Base-by-base conservation (phyloP, 2,797 vertebrate genomes). In the Etheostoma perlongum region DNA sequence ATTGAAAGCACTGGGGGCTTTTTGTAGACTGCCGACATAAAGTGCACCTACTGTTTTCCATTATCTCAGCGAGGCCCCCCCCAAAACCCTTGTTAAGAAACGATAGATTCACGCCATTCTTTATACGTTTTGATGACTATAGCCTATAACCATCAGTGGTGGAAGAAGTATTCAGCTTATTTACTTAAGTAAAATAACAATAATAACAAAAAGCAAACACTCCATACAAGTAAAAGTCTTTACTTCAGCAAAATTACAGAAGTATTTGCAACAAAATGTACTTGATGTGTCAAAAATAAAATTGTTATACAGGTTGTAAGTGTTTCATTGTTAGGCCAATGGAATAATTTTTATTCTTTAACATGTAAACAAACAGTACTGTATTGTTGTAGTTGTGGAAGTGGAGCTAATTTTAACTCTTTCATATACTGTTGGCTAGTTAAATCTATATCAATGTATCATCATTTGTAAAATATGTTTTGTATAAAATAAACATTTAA, bases 31-130 rank as follows among this genome's bases (percentile, higher is more conserved):
- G 69, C 84, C 79, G 66, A 89, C 65, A 83, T 63, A 54, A 91
- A 92, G 88, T 92, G 84, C 78, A 77, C 90, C 91, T 80, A 78
- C 81, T 85, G 88, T 87, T 89, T 88, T 86, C 60, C 66, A 66
- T 16, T 30, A 4, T 82, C 85, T 78, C 79, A 80, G 74, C 23
- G 23, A 82, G 75, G 23, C 47, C 16, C 61, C 21, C 55, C 57
- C 19, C 11, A 49, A 77, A 88, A 21, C 15, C 64, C 90, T 85
- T 72, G 87, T 92, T 91, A 88, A 77, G 70, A 80, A 65, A 73
- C 88, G 82, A 92, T 88, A 74, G 81, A 86, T 90, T 86, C 69
- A 40, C 70, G 33, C 62, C 48, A 88, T 80, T 83, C 72, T 78
- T 68, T 54, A 14, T 48, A 44, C 19, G 40, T 72, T 71, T 23